Evolutionary conservation across 2,888 invertebrate species (phyloP), one percentile per base, ranked within the genome.

Genomic region (Andrena fulva): DNA sequence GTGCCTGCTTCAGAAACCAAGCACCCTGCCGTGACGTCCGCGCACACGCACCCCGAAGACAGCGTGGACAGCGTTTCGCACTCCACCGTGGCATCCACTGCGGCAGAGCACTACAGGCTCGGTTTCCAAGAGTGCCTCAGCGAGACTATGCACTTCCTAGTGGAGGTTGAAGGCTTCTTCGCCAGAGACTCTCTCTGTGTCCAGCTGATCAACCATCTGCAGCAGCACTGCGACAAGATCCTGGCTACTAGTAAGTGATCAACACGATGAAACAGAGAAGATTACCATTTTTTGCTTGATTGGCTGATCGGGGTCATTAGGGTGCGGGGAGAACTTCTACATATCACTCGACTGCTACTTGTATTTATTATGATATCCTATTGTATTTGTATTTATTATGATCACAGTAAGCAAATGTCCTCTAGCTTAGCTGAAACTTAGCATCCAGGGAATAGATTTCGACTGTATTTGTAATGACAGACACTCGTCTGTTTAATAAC

Each of bases 101-200:
- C 92, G 0, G 92, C 94, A 5, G 95, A 96, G 69, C 95, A 96
- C 87, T 98, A 96, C 94, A 95, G 97, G 74, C 95, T 97, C 24
- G 99, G 99, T 2, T 99, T 97, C 94, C 97, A 97, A 92, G 99
- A 98, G 93, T 99, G 99, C 87, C 96, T 98, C 92, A 97, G 97
- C 71, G 99, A 99, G 94, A 96, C 97, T 0, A 96, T 98, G 95
- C 96, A 98, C 89, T 99, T 97, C 94, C 96, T 99, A 68, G 97
- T 97, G 29, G 98, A 98, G 91, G 96, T 96, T 8, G 97, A 98
- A 90, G 97, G 97, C 2, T 96, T 97, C 93, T 97, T 96, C 71
- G 96, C 97, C 0, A 95, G 96, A n/a, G 98, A 98, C 92, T 96
- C 97, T 0, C 95, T 98, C 35, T 98, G 98, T 92, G 96, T 96